Evolutionary conservation across 2,888 invertebrate species (phyloP), one percentile per base, ranked within the genome.

Genomic region (Zhuqinia jingwanae): DNA sequence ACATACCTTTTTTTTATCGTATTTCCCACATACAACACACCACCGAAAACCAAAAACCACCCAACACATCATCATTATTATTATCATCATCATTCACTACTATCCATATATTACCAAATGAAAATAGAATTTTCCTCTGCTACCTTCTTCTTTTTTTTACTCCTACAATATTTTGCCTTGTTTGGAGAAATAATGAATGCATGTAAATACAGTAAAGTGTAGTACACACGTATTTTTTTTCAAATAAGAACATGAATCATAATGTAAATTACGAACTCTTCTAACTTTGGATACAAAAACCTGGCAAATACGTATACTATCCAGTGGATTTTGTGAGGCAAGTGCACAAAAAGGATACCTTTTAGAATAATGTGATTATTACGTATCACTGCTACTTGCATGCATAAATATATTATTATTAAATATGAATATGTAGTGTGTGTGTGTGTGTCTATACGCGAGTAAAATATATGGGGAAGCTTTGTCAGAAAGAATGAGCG

Each of bases 341-440:
- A 58, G 56, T 76, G 45, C 60, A 60, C 22, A 73, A n/a, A n/a
- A n/a, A 10, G 76, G 50, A 76, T 84, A 84, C 84, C 84, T 78
- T 85, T 60, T 85, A 60, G 58, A 79, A 73, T 85, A 85, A 78
- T 60, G 80, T 75, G 80, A 85, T 75, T 75, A 75, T 80, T 79
- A 79, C 58, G 73, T 85, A 85, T 79, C 79, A 85, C 75, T n/a
- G n/a, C n/a, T 80, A 70, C 79, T 85, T 58, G 27, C 84, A 56
- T 84, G 63, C 78, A 84, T 68, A 77, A 84, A 78, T 78, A 85
- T 85, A 85, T 78, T 78, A 85, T 47, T 80, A 68, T n/a, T 76
- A n/a, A n/a, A n/a, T n/a, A 58, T 76, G 76, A 63, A 60, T 78
- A 60, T 78, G 45, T 22, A 78, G 58, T 8, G 27, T n/a, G 78